Percentiles rank a stretch among this genome's conserved stretches.
Evolutionary conservation across 37 sponge, comb jelly and placozoan species (phyloP).

Genomic region (Tethya wilhelma): DNA sequence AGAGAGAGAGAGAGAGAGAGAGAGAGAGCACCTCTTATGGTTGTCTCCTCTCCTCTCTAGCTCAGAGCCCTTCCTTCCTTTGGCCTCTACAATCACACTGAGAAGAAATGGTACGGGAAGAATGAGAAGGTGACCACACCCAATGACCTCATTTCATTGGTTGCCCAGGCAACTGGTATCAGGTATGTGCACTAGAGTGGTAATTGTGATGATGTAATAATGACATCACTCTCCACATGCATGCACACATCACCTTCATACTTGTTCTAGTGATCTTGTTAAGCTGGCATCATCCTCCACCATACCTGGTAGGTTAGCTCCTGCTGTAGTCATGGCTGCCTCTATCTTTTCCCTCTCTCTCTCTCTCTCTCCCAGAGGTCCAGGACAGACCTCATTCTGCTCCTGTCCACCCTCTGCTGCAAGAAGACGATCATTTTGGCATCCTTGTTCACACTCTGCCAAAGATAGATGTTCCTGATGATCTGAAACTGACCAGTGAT

Average conservation of each 20-base stretch:
- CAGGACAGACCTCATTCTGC: not conserved
- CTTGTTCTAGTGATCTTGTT: not conserved
- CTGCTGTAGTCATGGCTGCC: not conserved
- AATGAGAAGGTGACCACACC: not conserved
- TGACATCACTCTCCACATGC: not conserved
- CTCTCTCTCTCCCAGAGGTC: not conserved
- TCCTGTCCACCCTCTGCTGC: not conserved
- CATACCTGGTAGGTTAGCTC: not conserved
- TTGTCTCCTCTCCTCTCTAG: not conserved
- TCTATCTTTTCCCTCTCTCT: not conserved
- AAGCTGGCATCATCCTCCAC: not conserved
- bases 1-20: too few relatives aligned
- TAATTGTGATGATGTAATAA: not conserved
- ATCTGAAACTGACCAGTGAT: slow-evolving; percentile 16
- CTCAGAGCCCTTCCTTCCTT: slow-evolving; percentile 2
- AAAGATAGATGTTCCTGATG: not conserved
- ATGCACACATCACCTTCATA: not conserved
- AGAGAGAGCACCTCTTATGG: too few relatives aligned
- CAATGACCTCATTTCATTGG: not conserved
- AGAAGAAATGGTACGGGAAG: slow-evolving; percentile 5
- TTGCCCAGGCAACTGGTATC: not conserved
- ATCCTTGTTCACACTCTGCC: not conserved
- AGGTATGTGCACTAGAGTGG: not conserved
- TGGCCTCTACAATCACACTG: slow-evolving; percentile 1
- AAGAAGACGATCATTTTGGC: slow-evolving; percentile 40